These are phyloP conservation scores for Listronotus bonariensis DNA, from an alignment of 1,140 invertebrate genomes.

Conservation along the genomic window DNA sequence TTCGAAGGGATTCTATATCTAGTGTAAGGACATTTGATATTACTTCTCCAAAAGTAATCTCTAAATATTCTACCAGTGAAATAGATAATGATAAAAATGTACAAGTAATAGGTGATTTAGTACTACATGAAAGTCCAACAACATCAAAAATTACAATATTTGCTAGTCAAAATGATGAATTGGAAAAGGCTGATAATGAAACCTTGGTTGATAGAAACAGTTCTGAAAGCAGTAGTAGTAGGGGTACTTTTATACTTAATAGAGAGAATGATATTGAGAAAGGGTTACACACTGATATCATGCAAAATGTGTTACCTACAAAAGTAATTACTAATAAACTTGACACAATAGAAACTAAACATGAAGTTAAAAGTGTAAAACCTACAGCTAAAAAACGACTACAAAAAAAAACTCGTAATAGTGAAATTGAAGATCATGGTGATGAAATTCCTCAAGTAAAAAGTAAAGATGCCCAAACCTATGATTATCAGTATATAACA, in stretches of 20 bases:
- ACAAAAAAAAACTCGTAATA: conserved; percentile 1
- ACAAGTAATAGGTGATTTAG: conserved; percentile 24
- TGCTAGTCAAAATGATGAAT: conserved; percentile 4
- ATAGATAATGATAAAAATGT: conserved; percentile 11
- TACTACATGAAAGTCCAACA: conserved; percentile 12
- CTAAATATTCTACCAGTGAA: background rate
- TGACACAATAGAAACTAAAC: no score
- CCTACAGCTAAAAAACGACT: no score
- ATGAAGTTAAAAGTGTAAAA: no score
- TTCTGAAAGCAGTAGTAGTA: conserved; percentile 6
- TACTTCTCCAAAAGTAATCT: conserved; percentile 2
- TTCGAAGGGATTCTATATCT: background rate
- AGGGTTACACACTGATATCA: background rate
- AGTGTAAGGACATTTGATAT: conserved; percentile 1
- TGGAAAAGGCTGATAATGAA: conserved; percentile 4
- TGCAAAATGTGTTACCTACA: no score
- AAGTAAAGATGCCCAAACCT: background rate
- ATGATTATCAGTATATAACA: conserved; percentile 38
- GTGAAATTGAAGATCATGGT: background rate
- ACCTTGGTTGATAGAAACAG: conserved; percentile 4
- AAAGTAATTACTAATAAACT: no score
- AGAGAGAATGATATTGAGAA: conserved; percentile 15
- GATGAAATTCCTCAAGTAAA: conserved; percentile 8
- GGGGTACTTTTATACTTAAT: conserved; percentile 5
- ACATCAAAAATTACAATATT: conserved; percentile 5